These are phyloP conservation scores for Pelecanus crispus DNA, from an alignment of 2,113 vertebrate genomes.

Conservation along the genomic window DNA sequence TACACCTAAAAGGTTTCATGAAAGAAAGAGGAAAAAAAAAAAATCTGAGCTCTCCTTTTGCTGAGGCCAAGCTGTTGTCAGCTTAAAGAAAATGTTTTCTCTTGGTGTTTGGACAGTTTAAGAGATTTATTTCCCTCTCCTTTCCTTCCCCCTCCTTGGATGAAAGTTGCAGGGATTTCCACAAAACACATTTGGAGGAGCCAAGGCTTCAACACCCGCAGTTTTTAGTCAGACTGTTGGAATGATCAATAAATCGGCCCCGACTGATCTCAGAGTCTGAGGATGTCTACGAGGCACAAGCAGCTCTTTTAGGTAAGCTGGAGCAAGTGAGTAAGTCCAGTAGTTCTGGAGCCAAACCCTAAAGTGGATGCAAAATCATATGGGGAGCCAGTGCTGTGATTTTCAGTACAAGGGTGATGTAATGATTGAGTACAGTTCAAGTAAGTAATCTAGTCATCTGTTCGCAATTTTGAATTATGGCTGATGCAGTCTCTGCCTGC, in stretches of 20 bases:
- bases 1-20: neutral
- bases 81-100: constrained; percentile 29
- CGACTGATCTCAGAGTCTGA: constrained; percentile 55
- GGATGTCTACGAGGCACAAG: constrained; percentile 37
- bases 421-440: constrained; percentile 66
- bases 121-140: constrained; percentile 16
- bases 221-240: constrained; percentile 24
- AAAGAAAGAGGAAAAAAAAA: neutral
- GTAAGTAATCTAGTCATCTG: constrained; percentile 59
- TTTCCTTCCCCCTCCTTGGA: neutral
- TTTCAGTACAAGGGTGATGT: constrained; percentile 64
- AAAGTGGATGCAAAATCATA: constrained; percentile 52
- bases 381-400: constrained; percentile 44
- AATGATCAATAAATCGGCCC: constrained; percentile 37
- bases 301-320: constrained; percentile 55
- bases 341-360: constrained; percentile 69
- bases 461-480: constrained; percentile 64
- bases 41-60: neutral
- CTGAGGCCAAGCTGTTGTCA: neutral
- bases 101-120: constrained; percentile 29
- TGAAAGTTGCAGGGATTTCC: constrained; percentile 50
- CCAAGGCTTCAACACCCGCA: constrained; percentile 38
- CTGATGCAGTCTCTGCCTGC: constrained; percentile 27
- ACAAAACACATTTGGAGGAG: neutral
- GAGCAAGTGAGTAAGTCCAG: constrained; percentile 60